Percentiles rank a stretch among this genome's conserved stretches.
These are phyloP conservation scores for Argyra leucocephala DNA, from an alignment of 2,888 invertebrate species.

Conservation along the genomic window DNA sequence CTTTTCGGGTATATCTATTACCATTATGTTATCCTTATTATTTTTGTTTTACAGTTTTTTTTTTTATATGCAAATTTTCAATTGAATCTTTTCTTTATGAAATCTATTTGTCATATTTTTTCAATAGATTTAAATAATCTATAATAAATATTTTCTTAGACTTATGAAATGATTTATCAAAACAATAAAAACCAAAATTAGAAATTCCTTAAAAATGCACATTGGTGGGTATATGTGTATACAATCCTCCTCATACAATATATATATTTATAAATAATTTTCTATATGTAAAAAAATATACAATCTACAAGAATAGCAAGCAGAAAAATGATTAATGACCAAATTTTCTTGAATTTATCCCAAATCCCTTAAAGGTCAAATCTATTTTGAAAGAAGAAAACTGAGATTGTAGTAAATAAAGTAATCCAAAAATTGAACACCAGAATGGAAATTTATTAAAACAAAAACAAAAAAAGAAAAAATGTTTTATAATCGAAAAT, in stretches of 20 bases:
- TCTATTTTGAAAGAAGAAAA: not conserved
- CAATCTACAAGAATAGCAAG: too few species aligned
- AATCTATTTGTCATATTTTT: not conserved
- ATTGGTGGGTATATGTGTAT: too few species aligned
- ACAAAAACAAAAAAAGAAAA: too few species aligned
- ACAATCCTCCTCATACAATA: too few species aligned
- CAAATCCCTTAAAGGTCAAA: not conserved
- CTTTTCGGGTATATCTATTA: too few species aligned
- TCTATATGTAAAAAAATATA: too few species aligned
- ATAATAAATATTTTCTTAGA: not conserved
- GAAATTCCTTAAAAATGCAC: not conserved
- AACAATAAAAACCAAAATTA: too few species aligned
- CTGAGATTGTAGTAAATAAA: too few species aligned
- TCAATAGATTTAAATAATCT: not conserved
- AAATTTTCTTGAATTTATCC: not conserved
- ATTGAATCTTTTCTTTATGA: not conserved
- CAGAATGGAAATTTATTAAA: too few species aligned
- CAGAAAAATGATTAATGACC: not conserved
- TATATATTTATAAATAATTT: too few species aligned
- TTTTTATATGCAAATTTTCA: not conserved
- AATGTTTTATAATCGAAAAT: too few species aligned
- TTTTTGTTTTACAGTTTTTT: not conserved
- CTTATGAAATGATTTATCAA: not conserved
- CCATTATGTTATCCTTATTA: not conserved
- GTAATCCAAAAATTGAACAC: too few species aligned